Base-by-base conservation (phyloP, 2,797 vertebrate species). In the Chlorospingus semifuscus region DNA sequence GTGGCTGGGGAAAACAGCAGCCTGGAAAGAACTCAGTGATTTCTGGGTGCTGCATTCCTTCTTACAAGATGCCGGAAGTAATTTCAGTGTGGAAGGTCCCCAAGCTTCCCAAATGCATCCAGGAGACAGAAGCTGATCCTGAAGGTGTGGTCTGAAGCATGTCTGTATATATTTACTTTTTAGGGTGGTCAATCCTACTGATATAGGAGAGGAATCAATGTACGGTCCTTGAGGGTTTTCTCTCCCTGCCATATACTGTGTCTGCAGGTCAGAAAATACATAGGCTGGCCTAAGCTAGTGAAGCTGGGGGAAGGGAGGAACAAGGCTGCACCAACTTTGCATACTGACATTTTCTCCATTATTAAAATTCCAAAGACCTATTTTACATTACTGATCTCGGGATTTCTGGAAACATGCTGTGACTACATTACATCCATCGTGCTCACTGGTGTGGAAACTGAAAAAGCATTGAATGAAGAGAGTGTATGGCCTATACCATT, bases 341-440 rank as follows among this genome's bases (percentile, higher is more conserved):
- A 95, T 92, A 57, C 91, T 90, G 93, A 83, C 82, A 86, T 96
- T 90, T 95, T 88, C 84, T 72, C 89, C 87, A 93, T 91, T 96
- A 97, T 96, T 90, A 92, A 96, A 96, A 95, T 96, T 92, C 91
- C 92, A 93, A 93, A 96, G 95, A 83, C 87, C 94, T 96, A 92
- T 94, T 96, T 94, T 95, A 95, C 85, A 94, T 91, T 90, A 96
- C 95, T 86, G 92, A 91, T 93, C 95, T 94, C 55, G n/a, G 95
- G 93, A 96, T 94, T 95, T 96, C 89, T 91, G 94, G 96, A 89
- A 96, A 92, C 94, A 96, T 88, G 95, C 94, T 96, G 96, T 95
- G 94, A 96, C 89, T 96, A 91, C 89, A 96, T 97, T 93, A 96
- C 92, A 88, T 96, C 94, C 65, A 94, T 90, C 72, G 1, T 87